These are phyloP conservation scores for Drosophila nikananu DNA, from an alignment of 1,140 invertebrate species.

Conservation along the genomic window DNA sequence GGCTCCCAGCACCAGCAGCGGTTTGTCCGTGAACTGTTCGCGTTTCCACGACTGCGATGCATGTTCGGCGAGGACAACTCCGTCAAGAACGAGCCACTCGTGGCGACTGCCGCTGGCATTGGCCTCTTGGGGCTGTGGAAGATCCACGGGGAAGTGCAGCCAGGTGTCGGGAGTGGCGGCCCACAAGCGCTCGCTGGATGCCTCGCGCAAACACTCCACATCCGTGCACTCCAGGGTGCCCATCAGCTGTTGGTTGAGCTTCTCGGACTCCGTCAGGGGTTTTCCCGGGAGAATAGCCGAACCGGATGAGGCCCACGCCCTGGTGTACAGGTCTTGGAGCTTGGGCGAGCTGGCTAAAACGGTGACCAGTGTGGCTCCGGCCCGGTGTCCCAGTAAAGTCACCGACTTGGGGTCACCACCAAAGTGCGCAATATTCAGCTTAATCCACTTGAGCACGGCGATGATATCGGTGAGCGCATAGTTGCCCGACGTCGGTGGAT, in stretches of 20 bases:
- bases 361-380: conserved; percentile 92
- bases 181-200: conserved; percentile 88
- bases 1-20: conserved; percentile 89
- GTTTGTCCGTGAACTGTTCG: conserved; percentile 81
- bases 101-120: conserved; percentile 87
- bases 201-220: conserved; percentile 87
- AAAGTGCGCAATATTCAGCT: conserved; percentile 92
- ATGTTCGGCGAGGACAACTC: conserved; percentile 88
- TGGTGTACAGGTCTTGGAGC: conserved; percentile 88
- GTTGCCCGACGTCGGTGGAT: conserved; percentile 93
- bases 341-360: conserved; percentile 88
- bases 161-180: conserved; percentile 90
- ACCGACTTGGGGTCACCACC: conserved; percentile 92
- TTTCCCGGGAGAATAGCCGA: conserved; percentile 89
- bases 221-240: conserved; percentile 86
- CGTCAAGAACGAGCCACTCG: conserved; percentile 92
- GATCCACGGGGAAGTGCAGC: conserved; percentile 87
- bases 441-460: conserved; percentile 92
- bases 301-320: conserved; percentile 91
- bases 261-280: conserved; percentile 87
- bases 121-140: conserved; percentile 86
- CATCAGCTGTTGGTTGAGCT: conserved; percentile 87
- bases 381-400: conserved; percentile 92
- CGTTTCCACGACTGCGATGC: conserved; percentile 87
- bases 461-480: conserved; percentile 94